These are phyloP conservation scores for Glossophaga mutica DNA, from an alignment of 2,797 vertebrate genomes.

Conservation along the genomic window DNA sequence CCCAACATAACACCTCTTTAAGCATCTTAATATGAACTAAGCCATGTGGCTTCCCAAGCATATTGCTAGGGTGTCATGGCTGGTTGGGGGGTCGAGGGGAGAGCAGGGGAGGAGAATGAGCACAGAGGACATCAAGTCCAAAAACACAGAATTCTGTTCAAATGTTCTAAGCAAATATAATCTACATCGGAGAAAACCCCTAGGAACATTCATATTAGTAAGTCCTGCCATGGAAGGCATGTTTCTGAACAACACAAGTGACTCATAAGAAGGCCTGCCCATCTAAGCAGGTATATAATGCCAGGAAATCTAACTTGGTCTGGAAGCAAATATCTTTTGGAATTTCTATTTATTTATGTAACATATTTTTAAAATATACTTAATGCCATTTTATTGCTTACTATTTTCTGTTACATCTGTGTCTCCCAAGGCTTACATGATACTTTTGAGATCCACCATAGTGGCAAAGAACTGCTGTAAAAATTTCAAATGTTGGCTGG, in stretches of 20 bases:
- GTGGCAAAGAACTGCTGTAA: slow-evolving; percentile 18
- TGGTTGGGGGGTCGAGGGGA: fast-evolving
- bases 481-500: slow-evolving; percentile 35
- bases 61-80: neutral
- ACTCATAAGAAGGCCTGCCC: neutral
- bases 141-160: slow-evolving; percentile 11
- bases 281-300: neutral
- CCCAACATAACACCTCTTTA: neutral
- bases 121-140: neutral
- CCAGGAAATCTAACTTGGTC: slow-evolving; percentile 10
- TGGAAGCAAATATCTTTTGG: neutral
- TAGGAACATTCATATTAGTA: neutral
- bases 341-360: neutral
- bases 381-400: slow-evolving; percentile 11
- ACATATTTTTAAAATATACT: neutral
- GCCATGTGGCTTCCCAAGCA: neutral
- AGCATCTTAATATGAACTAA: neutral
- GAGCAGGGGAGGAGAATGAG: neutral
- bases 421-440: neutral
- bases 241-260: slow-evolving; percentile 2
- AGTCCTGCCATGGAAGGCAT: neutral
- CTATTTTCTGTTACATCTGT: neutral
- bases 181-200: neutral
- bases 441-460: neutral
- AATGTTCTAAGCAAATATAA: slow-evolving; percentile 1